Evolutionary conservation across 2,113 vertebrate genomes (phyloP), one percentile per base, ranked within the genome.

Genomic region (Trichechus manatus): DNA sequence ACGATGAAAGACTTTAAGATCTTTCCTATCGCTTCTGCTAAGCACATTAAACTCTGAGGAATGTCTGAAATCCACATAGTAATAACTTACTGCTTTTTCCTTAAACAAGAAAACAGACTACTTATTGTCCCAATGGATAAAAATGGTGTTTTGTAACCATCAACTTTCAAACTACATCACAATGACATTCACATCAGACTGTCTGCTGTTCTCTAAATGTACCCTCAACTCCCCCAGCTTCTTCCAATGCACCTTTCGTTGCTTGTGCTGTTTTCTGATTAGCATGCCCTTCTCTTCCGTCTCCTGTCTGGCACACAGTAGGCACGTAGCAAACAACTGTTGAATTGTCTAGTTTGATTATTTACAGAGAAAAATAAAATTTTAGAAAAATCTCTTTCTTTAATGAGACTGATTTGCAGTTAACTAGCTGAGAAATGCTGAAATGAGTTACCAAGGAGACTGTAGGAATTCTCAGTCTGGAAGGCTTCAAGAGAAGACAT

Each of bases 401-500:
- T 56, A 91, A 27, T 59, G 91, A 74, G 33, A 79, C 31, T 31
- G 9, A 42, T 87, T 70, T 96, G 56, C 56, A 92, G 92, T 11
- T 25, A 66, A 63, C 77, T 96, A 75, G 61, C 9, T 86, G 33
- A 94, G 84, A 96, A 82, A 93, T 50, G 29, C 84, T 81, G 53
- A 95, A 94, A 84, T 33, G 15, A 93, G 90, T 84, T 95, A 82
- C 59, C 80, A 81, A 97, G 94, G 80, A 94, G 75, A 89, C 20
- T 9, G 17, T 0, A 93, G 53, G 74, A 94, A 92, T 6, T 84
- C 64, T 93, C n/a, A 61, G 66, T 78, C 23, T 75, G 29, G 15
- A 50, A 88, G 47, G 33, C 36, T 66, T 89, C 94, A 80, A 61
- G 1, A 89, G 23, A 42, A 96, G 91, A 56, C 81, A 96, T 81